Evolutionary conservation across 2,113 vertebrate genomes (phyloP), one percentile per base, ranked within the genome.

Genomic region (Poeciliopsis occidentalis): DNA sequence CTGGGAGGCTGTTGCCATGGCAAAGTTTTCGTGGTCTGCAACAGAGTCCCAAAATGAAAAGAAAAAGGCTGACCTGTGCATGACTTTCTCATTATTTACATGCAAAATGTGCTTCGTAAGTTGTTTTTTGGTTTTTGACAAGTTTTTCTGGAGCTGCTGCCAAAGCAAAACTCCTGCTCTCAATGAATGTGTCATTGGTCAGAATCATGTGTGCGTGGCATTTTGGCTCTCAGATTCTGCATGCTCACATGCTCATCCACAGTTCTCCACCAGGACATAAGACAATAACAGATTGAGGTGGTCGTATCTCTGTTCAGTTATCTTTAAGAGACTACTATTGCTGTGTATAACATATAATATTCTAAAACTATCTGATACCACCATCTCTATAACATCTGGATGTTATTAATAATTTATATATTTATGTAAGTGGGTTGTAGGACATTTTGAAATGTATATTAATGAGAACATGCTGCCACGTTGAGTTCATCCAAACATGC

Each of bases 341-440:
- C 85, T 78, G 68, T 74, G 79, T 76, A 81, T 68, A 80, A 81
- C 64, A 78, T 39, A 79, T 63, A 57, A 61, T 57, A 73, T 31
- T 41, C 26, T 61, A 66, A 76, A 81, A 76, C 71, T 82, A 54
- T 30, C 30, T 19, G 37, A 66, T 73, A 13, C 81, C 70, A 73
- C 17, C 27, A 72, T 74, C 78, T 82, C 41, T 57, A 73, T 27
- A 47, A 72, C 71, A 75, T 80, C 57, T 67, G 73, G 27, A 78
- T 73, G 54, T 31, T 32, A 74, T 91, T 34, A 88, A 86, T 86
- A 69, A 83, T 88, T 81, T 34, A 87, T 86, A 78, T 64, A 85
- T 88, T 81, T 3, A 89, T 90, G 82, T n/a, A 78, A 87, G 78
- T 76, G 70, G 70, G 0, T 81, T 81, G 37, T 69, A 39, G 78